Evolutionary conservation across 2,797 vertebrate species (phyloP), one percentile per base, ranked within the genome.

Genomic region (Spinibarbus caldwelli): DNA sequence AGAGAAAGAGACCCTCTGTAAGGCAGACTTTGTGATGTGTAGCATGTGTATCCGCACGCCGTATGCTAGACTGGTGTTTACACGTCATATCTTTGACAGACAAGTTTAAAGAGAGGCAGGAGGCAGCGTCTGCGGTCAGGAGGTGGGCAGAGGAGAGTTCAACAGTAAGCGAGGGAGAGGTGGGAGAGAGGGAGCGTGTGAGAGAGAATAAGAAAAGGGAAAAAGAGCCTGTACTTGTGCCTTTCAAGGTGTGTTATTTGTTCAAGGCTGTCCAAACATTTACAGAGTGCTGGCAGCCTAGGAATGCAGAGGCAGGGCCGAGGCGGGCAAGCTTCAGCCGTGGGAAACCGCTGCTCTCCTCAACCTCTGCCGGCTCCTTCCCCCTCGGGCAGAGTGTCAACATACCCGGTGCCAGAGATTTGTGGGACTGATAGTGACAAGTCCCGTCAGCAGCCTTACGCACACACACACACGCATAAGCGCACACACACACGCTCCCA

Each of bases 201-300:
- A 83, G 83, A 85, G 62, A 89, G 84, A 82, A 78, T 52, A 85
- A 84, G 78, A 88, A 86, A 86, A 90, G 89, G 90, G 90, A 87
- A 88, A 92, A 89, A 92, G 91, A 94, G 92, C 90, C 89, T 86
- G 93, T 90, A 94, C 96, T 95, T 96, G 96, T 96, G 96, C 96
- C 95, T 96, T 96, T 95, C 94, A 97, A 98, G 97, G 97, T 97
- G 96, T 97, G 96, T 96, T 97, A 96, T 98, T 98, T 98, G 97
- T 97, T 97, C 95, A 97, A 95, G 95, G 96, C 96, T 97, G 96
- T 97, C 95, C 96, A 98, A 98, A 98, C 97, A 98, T 97, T 98
- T 97, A 97, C 96, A 92, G 96, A 97, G 96, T 86, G 91, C 96
- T 95, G 96, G 97, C 96, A 97, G 97, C 93, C 96, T 87, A 95